phyloP scores from a whole-genome alignment of 2,888 invertebrate species.

The Rosalia funebris region DNA sequence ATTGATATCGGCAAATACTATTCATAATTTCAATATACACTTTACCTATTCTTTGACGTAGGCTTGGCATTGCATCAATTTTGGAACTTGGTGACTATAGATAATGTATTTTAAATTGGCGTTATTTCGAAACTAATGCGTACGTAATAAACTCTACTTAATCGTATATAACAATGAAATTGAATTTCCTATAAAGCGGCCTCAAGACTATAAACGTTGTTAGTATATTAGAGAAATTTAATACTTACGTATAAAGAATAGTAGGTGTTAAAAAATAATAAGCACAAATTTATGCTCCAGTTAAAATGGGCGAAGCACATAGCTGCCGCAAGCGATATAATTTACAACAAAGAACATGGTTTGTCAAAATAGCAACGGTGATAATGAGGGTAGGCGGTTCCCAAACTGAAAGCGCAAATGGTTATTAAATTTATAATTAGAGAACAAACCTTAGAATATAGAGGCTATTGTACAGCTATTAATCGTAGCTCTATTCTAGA shows the following conservation, averaged over 20 bases:
- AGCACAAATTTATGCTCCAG: not conserved
- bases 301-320: conserved; percentile 1
- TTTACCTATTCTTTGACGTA: not conserved
- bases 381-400: no score
- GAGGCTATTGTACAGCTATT: no score
- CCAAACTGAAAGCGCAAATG: no score
- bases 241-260: not conserved
- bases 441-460: no score
- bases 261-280: conserved; percentile 2
- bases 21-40: conserved; percentile 5
- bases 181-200: not conserved
- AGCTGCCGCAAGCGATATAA: no score
- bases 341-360: no score
- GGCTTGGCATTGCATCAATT: conserved; percentile 1
- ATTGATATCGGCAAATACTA: conserved; percentile 6
- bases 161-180: not conserved
- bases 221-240: not conserved
- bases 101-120: not conserved
- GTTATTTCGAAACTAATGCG: not conserved
- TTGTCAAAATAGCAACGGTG: no score
- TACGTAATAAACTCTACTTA: not conserved
- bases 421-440: no score
- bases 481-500: no score
- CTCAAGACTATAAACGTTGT: not conserved
- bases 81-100: not conserved